phyloP scores from a whole-genome alignment of 2,888 invertebrate genomes.

The Plebejus melissa region DNA sequence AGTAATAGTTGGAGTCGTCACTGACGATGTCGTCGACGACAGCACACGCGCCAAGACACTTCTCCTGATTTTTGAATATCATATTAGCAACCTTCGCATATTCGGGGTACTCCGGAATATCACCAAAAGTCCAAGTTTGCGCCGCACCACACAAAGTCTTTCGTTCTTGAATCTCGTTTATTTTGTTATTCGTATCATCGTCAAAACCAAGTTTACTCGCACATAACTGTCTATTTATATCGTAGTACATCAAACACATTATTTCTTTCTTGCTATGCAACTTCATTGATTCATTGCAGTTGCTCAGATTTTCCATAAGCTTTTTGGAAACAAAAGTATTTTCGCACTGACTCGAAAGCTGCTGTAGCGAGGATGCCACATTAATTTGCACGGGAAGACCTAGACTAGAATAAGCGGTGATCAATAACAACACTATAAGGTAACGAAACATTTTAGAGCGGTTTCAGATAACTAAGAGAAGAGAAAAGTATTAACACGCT shows the following conservation, averaged over 20 bases:
- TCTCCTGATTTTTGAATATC: constrained; percentile 44
- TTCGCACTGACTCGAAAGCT: constrained; percentile 50
- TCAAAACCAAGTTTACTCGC: constrained; percentile 41
- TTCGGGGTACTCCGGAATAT: constrained; percentile 40
- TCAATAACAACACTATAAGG: constrained; percentile 50
- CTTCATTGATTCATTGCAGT: constrained; percentile 48
- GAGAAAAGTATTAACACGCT: neutral
- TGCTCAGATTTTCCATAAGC: constrained; percentile 46
- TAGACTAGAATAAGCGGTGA: constrained; percentile 53
- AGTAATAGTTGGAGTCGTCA: constrained; percentile 55
- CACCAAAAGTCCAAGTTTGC: constrained; percentile 52
- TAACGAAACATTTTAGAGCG: constrained; percentile 50
- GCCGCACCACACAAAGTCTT: constrained; percentile 49
- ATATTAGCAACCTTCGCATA: constrained; percentile 46
- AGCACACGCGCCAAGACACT: constrained; percentile 57
- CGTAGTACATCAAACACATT: constrained; percentile 63
- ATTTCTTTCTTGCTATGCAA: constrained; percentile 47
- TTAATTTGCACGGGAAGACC: constrained; percentile 46
- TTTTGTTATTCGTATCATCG: constrained; percentile 44
- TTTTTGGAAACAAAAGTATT: constrained; percentile 49
- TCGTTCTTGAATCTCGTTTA: constrained; percentile 48
- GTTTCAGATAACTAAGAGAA: neutral
- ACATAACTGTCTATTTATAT: constrained; percentile 62
- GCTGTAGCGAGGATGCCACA: constrained; percentile 38
- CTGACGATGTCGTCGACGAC: constrained; percentile 43